Conservation (phyloP, 1,140 invertebrate species). For the Camponotus floridanus region DNA sequence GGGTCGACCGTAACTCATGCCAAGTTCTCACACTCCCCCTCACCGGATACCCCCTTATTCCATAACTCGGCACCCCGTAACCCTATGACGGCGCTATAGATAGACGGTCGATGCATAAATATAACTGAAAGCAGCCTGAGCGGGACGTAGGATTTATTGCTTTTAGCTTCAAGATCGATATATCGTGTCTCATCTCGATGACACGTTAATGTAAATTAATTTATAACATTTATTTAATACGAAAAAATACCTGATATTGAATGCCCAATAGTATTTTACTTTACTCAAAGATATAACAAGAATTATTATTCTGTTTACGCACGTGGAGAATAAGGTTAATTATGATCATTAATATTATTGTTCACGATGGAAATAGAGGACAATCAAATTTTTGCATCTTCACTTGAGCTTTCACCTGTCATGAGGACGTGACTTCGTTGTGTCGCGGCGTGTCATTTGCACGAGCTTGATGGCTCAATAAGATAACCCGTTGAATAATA, state of each 20-base stretch:
- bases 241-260: background rate
- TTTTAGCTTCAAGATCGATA: constrained; percentile 12
- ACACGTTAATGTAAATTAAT: constrained; percentile 48
- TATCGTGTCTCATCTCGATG: constrained; percentile 36
- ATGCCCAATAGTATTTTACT: background rate
- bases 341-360: background rate
- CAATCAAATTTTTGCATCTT: constrained; percentile 45
- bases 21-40: constrained; percentile 63
- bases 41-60: constrained; percentile 68
- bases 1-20: constrained; percentile 82
- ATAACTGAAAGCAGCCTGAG: constrained; percentile 62
- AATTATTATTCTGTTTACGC: background rate
- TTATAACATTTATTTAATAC: background rate
- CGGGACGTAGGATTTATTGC: constrained; percentile 75
- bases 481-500: constrained; percentile 61
- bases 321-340: background rate
- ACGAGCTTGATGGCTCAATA: constrained; percentile 54
- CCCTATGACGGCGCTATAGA: constrained; percentile 59
- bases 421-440: constrained; percentile 54
- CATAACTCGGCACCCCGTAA: constrained; percentile 75
- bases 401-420: constrained; percentile 57
- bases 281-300: background rate
- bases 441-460: constrained; percentile 57
- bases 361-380: constrained; percentile 22
- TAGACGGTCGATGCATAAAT: constrained; percentile 58